phyloP scores from a whole-genome alignment of 37 sponge, comb jelly and placozoan species.

The Diacarnus erythraeanus region DNA sequence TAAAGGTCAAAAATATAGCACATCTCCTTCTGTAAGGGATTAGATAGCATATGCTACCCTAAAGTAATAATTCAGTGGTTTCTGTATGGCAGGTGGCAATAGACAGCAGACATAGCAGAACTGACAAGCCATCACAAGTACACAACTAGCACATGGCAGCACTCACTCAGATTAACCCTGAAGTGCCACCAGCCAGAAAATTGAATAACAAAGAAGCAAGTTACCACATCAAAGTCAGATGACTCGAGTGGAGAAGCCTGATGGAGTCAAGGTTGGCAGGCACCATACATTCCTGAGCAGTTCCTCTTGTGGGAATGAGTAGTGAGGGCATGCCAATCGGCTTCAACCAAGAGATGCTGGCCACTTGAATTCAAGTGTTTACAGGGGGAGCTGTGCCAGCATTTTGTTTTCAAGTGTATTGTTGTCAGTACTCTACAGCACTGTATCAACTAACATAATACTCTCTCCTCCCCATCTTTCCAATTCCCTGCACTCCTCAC shows the following conservation, averaged over 20 bases:
- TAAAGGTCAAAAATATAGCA: no score
- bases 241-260: neutral
- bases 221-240: conserved; percentile 5
- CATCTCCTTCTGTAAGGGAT: no score
- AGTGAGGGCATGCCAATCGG: neutral
- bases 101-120: neutral
- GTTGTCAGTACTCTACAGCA: neutral
- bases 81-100: conserved; percentile 3
- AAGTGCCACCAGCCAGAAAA: neutral
- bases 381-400: neutral
- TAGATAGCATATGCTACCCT: no score
- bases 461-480: neutral
- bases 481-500: neutral
- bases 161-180: neutral
- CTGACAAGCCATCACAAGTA: neutral
- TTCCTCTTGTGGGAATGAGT: neutral
- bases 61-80: neutral
- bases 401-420: neutral
- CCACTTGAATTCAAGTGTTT: conserved; percentile 20
- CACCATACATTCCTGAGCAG: neutral
- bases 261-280: neutral
- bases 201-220: neutral
- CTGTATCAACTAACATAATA: neutral
- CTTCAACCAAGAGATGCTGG: neutral
- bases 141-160: neutral